These are phyloP conservation scores for Eubasilissa regina DNA, from an alignment of 1,140 invertebrate genomes.

Conservation along the genomic window DNA sequence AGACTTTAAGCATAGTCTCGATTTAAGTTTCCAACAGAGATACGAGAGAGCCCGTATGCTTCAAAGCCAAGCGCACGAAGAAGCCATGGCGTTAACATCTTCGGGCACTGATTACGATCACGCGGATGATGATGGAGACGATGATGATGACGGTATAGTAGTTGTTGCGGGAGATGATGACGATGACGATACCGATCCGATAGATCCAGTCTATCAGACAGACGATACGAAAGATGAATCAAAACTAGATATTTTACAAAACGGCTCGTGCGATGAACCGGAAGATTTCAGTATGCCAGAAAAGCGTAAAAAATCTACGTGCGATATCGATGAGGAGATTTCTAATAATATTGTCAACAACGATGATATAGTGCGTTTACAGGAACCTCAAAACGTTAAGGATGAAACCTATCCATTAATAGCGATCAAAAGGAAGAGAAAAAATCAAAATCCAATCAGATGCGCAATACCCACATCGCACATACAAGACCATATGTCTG, in stretches of 20 bases:
- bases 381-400: constrained; percentile 73
- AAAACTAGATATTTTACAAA: constrained; percentile 60
- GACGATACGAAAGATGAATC: constrained; percentile 59
- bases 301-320: constrained; percentile 74
- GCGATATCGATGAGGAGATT: constrained; percentile 77
- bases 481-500: constrained; percentile 38
- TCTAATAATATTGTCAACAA: constrained; percentile 81
- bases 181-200: constrained; percentile 76
- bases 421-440: constrained; percentile 82
- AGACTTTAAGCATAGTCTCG: constrained; percentile 80
- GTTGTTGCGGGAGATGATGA: constrained; percentile 77
- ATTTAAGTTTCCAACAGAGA: constrained; percentile 70
- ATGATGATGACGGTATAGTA: constrained; percentile 77
- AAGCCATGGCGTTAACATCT: constrained; percentile 59
- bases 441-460: constrained; percentile 92
- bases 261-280: constrained; percentile 68
- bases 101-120: constrained; percentile 58
- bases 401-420: constrained; percentile 62
- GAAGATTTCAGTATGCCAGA: constrained; percentile 77
- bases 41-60: constrained; percentile 68
- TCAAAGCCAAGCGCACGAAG: constrained; percentile 66
- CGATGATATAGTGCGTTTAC: constrained; percentile 79
- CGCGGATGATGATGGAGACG: constrained; percentile 66
- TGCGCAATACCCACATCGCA: constrained; percentile 75
- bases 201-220: constrained; percentile 68